A percentile compares a stretch with the other conserved stretches of the same genome.
These are phyloP conservation scores for Emydocephalus ijimae DNA, from an alignment of 2,113 vertebrate genomes.

Conservation along the genomic window DNA sequence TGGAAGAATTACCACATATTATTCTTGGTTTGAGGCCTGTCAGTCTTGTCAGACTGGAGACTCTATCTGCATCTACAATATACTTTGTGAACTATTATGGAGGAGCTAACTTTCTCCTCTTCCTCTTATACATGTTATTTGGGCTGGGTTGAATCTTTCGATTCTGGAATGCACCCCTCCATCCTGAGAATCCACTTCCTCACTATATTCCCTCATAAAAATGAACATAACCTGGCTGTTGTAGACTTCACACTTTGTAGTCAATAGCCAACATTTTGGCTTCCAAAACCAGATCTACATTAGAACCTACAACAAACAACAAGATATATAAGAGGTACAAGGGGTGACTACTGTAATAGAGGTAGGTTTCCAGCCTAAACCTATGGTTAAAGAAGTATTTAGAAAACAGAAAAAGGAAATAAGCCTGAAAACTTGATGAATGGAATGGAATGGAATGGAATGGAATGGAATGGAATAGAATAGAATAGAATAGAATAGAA, in stretches of 20 bases:
- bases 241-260: not conserved
- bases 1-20: not conserved
- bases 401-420: not conserved
- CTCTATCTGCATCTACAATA: not conserved
- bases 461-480: no score
- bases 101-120: not conserved
- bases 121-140: not conserved
- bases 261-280: not conserved
- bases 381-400: not conserved
- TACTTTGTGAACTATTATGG: not conserved
- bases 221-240: not conserved
- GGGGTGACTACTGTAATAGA: not conserved
- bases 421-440: no score
- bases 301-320: not conserved
- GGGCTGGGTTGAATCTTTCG: not conserved
- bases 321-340: not conserved
- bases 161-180: not conserved
- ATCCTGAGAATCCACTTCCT: not conserved
- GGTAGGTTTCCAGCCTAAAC: not conserved
- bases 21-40: not conserved
- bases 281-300: not conserved
- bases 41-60: not conserved
- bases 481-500: no score
- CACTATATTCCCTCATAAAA: not conserved
- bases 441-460: no score